Conservation (phyloP, 2,888 invertebrate species). For the Hartigia nigra region DNA sequence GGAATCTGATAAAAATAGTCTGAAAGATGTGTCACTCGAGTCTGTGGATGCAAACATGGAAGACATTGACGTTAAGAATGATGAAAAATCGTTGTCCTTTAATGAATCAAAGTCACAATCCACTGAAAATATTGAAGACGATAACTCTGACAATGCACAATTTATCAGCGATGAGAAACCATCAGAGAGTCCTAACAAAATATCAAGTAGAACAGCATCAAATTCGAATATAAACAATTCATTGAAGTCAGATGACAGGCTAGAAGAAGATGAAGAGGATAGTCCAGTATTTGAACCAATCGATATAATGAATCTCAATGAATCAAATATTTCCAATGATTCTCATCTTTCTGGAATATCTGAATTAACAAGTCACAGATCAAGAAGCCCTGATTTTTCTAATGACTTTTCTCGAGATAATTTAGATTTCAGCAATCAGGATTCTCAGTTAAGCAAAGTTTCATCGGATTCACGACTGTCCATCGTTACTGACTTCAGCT, state of each 20-base stretch:
- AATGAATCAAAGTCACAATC: constrained; percentile 32
- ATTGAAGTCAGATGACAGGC: constrained; percentile 64
- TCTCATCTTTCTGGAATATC: constrained; percentile 72
- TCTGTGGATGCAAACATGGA: constrained; percentile 49
- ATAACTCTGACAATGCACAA: constrained; percentile 66
- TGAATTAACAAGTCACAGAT: constrained; percentile 69
- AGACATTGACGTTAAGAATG: constrained; percentile 28
- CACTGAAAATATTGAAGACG: constrained; percentile 51
- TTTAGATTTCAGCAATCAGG: constrained; percentile 67
- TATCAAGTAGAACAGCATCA: constrained; percentile 20
- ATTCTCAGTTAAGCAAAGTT: constrained; percentile 73
- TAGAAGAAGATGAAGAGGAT: constrained; percentile 72
- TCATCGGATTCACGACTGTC: constrained; percentile 72
- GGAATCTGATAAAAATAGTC: constrained; percentile 77
- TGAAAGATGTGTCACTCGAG: constrained; percentile 60
- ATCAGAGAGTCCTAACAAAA: constrained; percentile 10
- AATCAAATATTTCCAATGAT: constrained; percentile 70
- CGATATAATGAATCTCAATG: constrained; percentile 65
- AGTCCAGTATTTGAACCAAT: constrained; percentile 77
- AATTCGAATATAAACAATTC: constrained; percentile 47
- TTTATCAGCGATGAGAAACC: constrained; percentile 65
- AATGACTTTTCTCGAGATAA: constrained; percentile 62
- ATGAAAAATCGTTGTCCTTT: constrained; percentile 24
- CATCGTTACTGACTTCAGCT: constrained; percentile 68
- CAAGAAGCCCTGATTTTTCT: constrained; percentile 58